Conservation (phyloP, 1,140 invertebrate genomes). For the Planococcus citri region DNA sequence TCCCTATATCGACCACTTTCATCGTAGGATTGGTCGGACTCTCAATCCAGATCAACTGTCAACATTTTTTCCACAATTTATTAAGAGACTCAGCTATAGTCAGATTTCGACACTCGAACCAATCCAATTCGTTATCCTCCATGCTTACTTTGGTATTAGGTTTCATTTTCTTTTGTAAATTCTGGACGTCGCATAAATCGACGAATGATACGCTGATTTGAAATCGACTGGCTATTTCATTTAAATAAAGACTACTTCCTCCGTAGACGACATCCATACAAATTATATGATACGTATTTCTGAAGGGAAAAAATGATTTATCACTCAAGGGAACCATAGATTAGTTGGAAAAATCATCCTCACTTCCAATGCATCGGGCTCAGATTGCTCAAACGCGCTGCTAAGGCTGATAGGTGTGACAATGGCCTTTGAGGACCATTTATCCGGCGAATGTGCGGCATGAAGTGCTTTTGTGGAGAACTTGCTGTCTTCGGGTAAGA, state of each 20-base stretch:
- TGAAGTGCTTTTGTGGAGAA: conserved; percentile 87
- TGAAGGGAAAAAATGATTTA: too few species aligned
- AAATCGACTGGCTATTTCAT: conserved; percentile 48
- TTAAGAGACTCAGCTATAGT: too few species aligned
- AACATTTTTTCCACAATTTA: too few species aligned
- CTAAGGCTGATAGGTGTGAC: conserved; percentile 83
- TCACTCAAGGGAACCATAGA: too few species aligned
- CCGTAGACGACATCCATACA: conserved; percentile 92
- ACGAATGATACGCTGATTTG: conserved; percentile 65
- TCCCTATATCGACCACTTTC: conserved; percentile 80
- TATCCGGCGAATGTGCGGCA: conserved; percentile 71
- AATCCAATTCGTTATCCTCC: neutral
- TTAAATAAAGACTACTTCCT: conserved; percentile 59
- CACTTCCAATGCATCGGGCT: conserved; percentile 38
- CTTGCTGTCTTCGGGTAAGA: conserved; percentile 29
- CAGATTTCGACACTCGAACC: too few species aligned
- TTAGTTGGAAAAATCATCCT: too few species aligned
- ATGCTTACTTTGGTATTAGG: conserved; percentile 70
- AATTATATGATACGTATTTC: conserved; percentile 87
- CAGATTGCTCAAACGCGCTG: conserved; percentile 86
- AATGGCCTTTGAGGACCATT: conserved; percentile 67
- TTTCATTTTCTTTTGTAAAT: conserved; percentile 55
- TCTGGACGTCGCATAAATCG: conserved; percentile 58
- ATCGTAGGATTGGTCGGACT: conserved; percentile 94
- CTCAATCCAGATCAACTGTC: conserved; percentile 88